These are phyloP conservation scores for Illadopsis cleaveri DNA, from an alignment of 2,113 vertebrate species.

Conservation along the genomic window DNA sequence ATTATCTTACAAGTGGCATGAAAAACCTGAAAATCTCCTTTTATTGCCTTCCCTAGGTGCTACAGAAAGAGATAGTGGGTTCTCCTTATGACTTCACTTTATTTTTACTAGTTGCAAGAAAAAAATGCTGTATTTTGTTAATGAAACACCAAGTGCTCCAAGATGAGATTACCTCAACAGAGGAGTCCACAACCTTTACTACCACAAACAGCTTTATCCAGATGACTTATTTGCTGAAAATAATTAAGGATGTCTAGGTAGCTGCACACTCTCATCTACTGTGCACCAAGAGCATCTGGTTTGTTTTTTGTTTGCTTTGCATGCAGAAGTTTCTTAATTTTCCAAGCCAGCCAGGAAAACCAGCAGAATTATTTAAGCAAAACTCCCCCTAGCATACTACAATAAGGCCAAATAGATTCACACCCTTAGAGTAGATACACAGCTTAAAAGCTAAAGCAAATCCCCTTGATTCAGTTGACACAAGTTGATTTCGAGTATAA, in stretches of 20 bases:
- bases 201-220: background rate
- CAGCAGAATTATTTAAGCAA: background rate
- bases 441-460: background rate
- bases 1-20: background rate
- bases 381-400: background rate
- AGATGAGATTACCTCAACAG: background rate
- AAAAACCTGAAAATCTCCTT: background rate
- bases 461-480: background rate
- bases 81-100: background rate
- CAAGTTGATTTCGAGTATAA: background rate
- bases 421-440: background rate
- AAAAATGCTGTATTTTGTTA: background rate
- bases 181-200: background rate
- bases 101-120: background rate
- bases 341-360: background rate
- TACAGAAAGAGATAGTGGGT: background rate
- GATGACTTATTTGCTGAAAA: background rate
- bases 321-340: background rate
- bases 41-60: background rate
- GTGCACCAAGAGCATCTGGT: background rate
- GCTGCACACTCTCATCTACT: background rate
- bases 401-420: background rate
- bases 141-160: background rate
- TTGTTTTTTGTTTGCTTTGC: conserved; percentile 38
- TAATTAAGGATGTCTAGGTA: background rate